Percentiles rank a stretch among this genome's conserved stretches.
These are phyloP conservation scores for Orthonychiurus folsomi DNA, from an alignment of 2,888 invertebrate species.

Conservation along the genomic window DNA sequence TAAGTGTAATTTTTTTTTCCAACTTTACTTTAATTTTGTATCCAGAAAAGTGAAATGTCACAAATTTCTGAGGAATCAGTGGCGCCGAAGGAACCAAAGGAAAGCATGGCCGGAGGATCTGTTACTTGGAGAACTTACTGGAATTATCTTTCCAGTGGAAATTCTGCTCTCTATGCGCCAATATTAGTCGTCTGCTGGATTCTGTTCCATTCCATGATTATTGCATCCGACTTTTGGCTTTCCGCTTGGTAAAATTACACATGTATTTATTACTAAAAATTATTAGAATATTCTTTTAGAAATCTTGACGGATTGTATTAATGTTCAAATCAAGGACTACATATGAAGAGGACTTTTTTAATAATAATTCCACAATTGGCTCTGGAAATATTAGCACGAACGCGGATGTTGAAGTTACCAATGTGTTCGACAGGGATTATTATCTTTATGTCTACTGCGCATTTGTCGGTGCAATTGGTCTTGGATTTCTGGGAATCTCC, in stretches of 20 bases:
- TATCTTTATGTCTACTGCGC: constrained; percentile 44
- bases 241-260: constrained; percentile 31
- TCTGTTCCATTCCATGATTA: constrained; percentile 27
- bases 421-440: constrained; percentile 39
- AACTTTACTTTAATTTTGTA: neutral
- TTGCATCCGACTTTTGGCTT: constrained; percentile 32
- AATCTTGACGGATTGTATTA: too few species aligned
- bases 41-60: too few species aligned
- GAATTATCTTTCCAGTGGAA: constrained; percentile 33
- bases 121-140: constrained; percentile 46
- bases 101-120: constrained; percentile 37
- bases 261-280: too few species aligned
- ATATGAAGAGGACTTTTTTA: too few species aligned
- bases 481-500: constrained; percentile 44
- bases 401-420: too few species aligned
- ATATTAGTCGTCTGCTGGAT: constrained; percentile 23
- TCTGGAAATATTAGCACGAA: too few species aligned
- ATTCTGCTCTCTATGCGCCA: constrained; percentile 16
- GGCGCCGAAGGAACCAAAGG: constrained; percentile 22
- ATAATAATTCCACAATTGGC: too few species aligned
- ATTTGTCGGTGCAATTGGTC: constrained; percentile 42
- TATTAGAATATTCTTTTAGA: too few species aligned
- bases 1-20: neutral
- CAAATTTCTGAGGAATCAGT: neutral
- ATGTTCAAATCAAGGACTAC: too few species aligned